Percentiles rank a stretch among this genome's conserved stretches.
Conservation (phyloP, 2,888 invertebrate species). For the Amphimallon solstitiale region DNA sequence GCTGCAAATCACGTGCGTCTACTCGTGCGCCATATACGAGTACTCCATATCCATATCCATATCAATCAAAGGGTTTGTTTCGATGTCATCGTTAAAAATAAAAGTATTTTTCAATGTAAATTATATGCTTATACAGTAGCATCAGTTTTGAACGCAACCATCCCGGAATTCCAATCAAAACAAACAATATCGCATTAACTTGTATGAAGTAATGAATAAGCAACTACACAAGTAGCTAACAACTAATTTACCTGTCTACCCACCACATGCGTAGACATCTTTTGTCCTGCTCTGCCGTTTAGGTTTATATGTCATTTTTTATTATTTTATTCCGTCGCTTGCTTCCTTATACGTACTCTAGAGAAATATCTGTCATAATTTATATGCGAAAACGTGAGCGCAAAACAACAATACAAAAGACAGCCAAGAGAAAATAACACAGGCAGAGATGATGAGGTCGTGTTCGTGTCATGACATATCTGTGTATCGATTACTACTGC, state of each 20-base stretch:
- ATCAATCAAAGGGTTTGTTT: too few relatives aligned
- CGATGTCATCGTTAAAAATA: too few relatives aligned
- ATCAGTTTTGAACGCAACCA: too few relatives aligned
- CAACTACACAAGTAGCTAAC: too few relatives aligned
- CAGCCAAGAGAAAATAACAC: constrained; percentile 1
- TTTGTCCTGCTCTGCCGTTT: constrained; percentile 20
- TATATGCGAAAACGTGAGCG: constrained; percentile 26
- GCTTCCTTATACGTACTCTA: constrained; percentile 11
- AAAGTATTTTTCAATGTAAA: too few relatives aligned
- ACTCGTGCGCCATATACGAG: too few relatives aligned
- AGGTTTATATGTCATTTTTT: constrained; percentile 8
- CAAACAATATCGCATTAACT: too few relatives aligned
- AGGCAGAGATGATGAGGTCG: constrained; percentile 1
- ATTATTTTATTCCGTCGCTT: constrained; percentile 7
- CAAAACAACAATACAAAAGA: constrained; percentile 14
- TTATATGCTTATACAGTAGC: too few relatives aligned
- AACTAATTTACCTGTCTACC: neutral
- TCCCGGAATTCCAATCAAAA: too few relatives aligned
- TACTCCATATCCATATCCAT: too few relatives aligned
- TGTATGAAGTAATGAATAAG: too few relatives aligned
- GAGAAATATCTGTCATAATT: constrained; percentile 28
- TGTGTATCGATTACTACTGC: constrained; percentile 41
- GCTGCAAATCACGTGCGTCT: too few relatives aligned
- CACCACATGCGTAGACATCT: constrained; percentile 2
- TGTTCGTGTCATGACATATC: constrained; percentile 32